Evolutionary conservation across 2,888 invertebrate species (phyloP), one percentile per base, ranked within the genome.

Genomic region (Dugesia japonica): DNA sequence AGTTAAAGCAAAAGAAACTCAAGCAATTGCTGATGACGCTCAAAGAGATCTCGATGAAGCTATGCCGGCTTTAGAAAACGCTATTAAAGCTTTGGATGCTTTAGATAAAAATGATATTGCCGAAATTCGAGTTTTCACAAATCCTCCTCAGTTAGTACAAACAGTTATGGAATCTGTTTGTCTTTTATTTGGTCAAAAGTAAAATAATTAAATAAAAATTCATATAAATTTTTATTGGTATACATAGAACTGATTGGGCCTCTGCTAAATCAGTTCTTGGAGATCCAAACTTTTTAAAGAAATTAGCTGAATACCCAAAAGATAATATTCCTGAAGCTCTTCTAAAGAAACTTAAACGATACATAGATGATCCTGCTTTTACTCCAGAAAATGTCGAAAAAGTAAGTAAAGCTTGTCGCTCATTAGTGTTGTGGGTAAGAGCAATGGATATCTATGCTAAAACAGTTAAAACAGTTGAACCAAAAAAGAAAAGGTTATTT

Each of bases 141-240:
- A 92, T 81, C 93, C 93, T 0, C 93, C 94, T 0, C 88, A 89
- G 23, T 85, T 93, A 9, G 92, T 94, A 4, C 84, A 84, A 79
- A 91, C 91, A 80, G 92, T 92, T 0, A 91, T 94, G 92, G 93
- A 94, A 84, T 90, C 92, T 9, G 90, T 94, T 13, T 92, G 92
- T 84, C 88, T 92, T 79, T 86, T 94, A 0, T 84, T 93, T 89
- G 0, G 87, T 88, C 77, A 92, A 92, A 92, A 91, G 84, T 85
- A 87, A 85, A 56, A 26, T n/a, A n/a, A n/a, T 72, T n/a, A 26
- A 72, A 72, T 13, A 72, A n/a, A 7, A n/a, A 20, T 13, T 9
- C 1, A 56, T 56, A 20, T 23, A 20, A n/a, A 20, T 4, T 56
- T 56, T 23, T 9, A 20, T 13, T n/a, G n/a, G 4, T 13, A 20